Evolutionary conservation across 2,113 vertebrate species (phyloP).

Genomic region (Thalassoma bifasciatum): DNA sequence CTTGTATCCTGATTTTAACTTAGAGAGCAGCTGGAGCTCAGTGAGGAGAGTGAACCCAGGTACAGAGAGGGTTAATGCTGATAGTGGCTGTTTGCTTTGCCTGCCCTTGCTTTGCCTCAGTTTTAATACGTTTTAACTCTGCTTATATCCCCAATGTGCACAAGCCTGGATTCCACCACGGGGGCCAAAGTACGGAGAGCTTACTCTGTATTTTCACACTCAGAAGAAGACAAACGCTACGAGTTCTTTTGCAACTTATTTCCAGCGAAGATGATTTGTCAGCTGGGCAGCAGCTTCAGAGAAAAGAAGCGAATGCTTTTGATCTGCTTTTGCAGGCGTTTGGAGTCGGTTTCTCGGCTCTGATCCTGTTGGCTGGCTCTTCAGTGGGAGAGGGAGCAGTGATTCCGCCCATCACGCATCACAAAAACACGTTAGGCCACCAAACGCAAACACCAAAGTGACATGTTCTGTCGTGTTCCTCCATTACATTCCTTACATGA

Average conservation of each 20-base stretch:
- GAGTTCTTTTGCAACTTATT: slow-evolving; percentile 48
- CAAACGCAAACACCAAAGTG: slow-evolving; percentile 25
- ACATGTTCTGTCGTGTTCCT: slow-evolving; percentile 61
- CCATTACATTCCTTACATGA: slow-evolving; percentile 55
- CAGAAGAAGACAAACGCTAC: slow-evolving; percentile 41
- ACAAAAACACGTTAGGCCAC: slow-evolving; percentile 43
- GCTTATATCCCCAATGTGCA: slow-evolving; percentile 47
- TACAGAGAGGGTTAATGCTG: slow-evolving; percentile 59
- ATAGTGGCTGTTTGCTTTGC: slow-evolving; percentile 59
- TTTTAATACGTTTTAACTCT: slow-evolving; percentile 63
- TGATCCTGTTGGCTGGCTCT: slow-evolving; percentile 36
- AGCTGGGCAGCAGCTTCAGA: slow-evolving; percentile 58
- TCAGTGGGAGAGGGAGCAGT: slow-evolving; percentile 2
- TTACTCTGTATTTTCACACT: slow-evolving; percentile 49
- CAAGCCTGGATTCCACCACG: slow-evolving; percentile 47
- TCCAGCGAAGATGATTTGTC: slow-evolving; percentile 57
- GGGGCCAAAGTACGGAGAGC: slow-evolving; percentile 31
- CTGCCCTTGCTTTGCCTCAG: slow-evolving; percentile 33
- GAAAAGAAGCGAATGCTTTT: slow-evolving; percentile 10
- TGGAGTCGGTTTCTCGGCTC: slow-evolving; percentile 19
- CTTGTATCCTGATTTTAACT: no score
- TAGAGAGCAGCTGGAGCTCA: slow-evolving; percentile 7
- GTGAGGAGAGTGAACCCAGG: not conserved
- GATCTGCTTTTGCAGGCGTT: slow-evolving; percentile 46
- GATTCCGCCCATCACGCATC: slow-evolving; percentile 28